A percentile compares a stretch with the other conserved stretches of the same genome.
Conservation (phyloP, 2,888 invertebrate genomes). For the Drosophila affinis region DNA sequence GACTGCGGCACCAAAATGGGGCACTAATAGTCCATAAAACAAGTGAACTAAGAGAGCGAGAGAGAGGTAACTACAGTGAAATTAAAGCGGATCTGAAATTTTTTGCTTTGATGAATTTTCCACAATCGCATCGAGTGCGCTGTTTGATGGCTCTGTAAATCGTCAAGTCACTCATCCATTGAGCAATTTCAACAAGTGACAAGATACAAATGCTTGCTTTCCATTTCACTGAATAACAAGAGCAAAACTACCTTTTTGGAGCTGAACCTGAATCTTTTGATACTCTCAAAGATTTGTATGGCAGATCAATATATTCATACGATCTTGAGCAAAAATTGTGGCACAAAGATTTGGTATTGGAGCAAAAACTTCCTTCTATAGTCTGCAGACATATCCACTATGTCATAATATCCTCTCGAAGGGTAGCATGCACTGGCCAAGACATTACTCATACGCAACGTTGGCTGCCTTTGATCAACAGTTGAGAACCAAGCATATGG, state of each 20-base stretch:
- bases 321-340: background rate
- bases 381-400: too few relatives aligned
- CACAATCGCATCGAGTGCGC: conserved; percentile 7
- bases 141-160: conserved; percentile 17
- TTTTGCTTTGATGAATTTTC: conserved; percentile 35
- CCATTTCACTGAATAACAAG: conserved; percentile 30
- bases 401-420: too few relatives aligned
- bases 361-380: too few relatives aligned
- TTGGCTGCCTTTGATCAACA: conserved; percentile 32
- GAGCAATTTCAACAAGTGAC: conserved; percentile 1
- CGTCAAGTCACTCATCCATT: conserved; percentile 13
- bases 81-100: conserved; percentile 24
- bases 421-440: conserved; percentile 35
- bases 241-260: background rate
- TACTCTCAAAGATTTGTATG: background rate
- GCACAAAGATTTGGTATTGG: too few relatives aligned
- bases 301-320: too few relatives aligned
- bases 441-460: conserved; percentile 58
- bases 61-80: conserved; percentile 21
- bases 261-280: background rate
- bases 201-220: conserved; percentile 37
- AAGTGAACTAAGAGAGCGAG: conserved; percentile 1
- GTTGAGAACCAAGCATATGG: conserved; percentile 45
- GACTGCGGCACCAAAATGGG: conserved; percentile 44
- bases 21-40: conserved; percentile 37